These are phyloP conservation scores for Heliconius cydno DNA, from an alignment of 2,888 invertebrate genomes.

Conservation along the genomic window DNA sequence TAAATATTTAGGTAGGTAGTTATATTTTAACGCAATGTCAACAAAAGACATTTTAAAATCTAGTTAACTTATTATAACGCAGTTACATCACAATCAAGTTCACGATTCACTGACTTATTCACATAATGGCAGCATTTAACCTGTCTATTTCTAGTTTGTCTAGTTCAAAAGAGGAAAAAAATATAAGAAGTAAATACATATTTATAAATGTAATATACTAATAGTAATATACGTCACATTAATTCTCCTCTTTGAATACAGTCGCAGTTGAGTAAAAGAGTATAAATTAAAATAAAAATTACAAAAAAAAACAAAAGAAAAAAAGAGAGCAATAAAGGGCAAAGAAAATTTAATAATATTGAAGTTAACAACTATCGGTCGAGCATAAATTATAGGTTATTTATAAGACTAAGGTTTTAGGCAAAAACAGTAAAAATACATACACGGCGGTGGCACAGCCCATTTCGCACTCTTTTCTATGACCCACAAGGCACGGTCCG, in stretches of 20 bases:
- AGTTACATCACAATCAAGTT: neutral
- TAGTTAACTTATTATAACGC: neutral
- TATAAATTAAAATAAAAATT: too few relatives aligned
- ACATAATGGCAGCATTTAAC: neutral
- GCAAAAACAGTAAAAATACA: conserved; percentile 46
- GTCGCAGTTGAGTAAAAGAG: too few relatives aligned
- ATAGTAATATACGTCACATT: too few relatives aligned
- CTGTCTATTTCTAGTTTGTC: neutral
- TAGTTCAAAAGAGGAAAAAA: neutral
- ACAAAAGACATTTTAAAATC: neutral
- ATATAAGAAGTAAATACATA: neutral
- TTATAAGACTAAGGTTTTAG: neutral
- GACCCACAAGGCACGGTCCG: conserved; percentile 79
- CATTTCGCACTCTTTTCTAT: conserved; percentile 83
- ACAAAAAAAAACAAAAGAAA: too few relatives aligned
- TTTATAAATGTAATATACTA: neutral
- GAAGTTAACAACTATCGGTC: too few relatives aligned
- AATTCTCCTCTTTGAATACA: too few relatives aligned
- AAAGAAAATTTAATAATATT: too few relatives aligned
- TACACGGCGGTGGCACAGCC: conserved; percentile 81
- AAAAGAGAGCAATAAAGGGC: too few relatives aligned
- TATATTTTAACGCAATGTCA: neutral
- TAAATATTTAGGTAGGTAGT: neutral
- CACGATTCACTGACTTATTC: neutral
- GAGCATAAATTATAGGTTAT: neutral